Evolutionary conservation across 1,140 invertebrate genomes (phyloP), one percentile per base, ranked within the genome.

Genomic region (Penaeus indicus): DNA sequence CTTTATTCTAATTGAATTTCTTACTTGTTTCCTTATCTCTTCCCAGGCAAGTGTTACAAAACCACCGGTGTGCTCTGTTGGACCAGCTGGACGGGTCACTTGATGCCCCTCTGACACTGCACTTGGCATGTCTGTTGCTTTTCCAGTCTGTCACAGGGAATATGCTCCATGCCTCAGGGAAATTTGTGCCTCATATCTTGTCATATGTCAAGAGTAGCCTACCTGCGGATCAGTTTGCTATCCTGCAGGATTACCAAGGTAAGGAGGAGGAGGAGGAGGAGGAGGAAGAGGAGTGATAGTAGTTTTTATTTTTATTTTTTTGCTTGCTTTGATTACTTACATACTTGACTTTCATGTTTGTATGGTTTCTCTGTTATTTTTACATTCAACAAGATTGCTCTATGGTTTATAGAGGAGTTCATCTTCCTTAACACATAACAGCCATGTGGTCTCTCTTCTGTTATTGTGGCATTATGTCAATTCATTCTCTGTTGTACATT

Each of bases 161-260:
- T 91, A 96, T 98, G 93, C 91, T 99, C 22, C 97, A 99, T 92
- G 97, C 97, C 19, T 98, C 97, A 42, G 98, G 98, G 0, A 95
- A 97, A 92, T 97, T 97, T 93, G 96, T 99, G 7, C 96, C 97
- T 0, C 94, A 95, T 32, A 95, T 99, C 89, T 93, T 99, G 32
- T 91, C 93, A 3, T 96, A 95, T 92, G 94, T 99, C 21, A 95
- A 96, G 89, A 93, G 94, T 38, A 94, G 95, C 87, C 92, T 98
- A 47, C 94, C 94, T 87, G 92, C 93, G 27, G 94, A 96, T 7
- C 94, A 96, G 77, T 94, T 94, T 92, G 91, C 94, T 18, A 92
- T 94, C 67, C 93, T 98, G 7, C 93, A 94, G 25, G 93, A 94
- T 80, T 97, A 96, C 93, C 96, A 98, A 94, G 96, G 97, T 97